Conservation (phyloP, 2,113 vertebrate species). For the Mesoclemmys tuberculata region DNA sequence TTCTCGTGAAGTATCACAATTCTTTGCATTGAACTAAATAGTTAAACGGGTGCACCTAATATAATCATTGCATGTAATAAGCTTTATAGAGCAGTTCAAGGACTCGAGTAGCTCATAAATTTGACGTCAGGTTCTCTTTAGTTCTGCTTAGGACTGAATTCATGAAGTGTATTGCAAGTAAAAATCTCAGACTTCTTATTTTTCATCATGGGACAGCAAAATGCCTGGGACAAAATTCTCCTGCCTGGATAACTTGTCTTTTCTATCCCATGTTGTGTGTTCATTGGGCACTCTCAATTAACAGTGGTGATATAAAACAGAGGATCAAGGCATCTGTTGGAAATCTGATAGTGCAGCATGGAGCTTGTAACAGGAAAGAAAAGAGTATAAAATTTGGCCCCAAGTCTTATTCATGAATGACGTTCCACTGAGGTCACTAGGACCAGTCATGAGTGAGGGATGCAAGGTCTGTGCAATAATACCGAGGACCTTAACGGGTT, state of each 20-base stretch:
- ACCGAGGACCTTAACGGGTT: too few relatives aligned
- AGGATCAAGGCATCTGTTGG: background rate
- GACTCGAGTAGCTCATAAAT: conserved; percentile 52
- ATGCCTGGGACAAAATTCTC: background rate
- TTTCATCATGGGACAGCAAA: background rate
- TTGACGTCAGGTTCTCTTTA: conserved; percentile 48
- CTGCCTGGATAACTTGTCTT: background rate
- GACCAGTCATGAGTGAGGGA: background rate
- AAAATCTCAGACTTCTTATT: background rate
- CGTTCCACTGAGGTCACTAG: background rate
- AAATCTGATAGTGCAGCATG: background rate
- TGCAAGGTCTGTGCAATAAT: too few relatives aligned
- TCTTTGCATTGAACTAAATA: background rate
- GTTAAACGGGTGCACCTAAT: conserved; percentile 7
- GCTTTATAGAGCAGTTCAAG: conserved; percentile 40
- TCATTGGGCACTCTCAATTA: background rate
- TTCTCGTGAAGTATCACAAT: conserved; percentile 30
- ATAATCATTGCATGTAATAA: conserved; percentile 44
- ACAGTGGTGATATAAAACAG: background rate
- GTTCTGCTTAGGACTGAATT: conserved; percentile 28
- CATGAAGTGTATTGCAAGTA: background rate
- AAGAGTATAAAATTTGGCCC: background rate
- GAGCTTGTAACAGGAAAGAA: background rate
- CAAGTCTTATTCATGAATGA: background rate
- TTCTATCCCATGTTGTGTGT: background rate